phyloP scores from a whole-genome alignment of 2,888 invertebrate species.

The Drosophila setosimentum region DNA sequence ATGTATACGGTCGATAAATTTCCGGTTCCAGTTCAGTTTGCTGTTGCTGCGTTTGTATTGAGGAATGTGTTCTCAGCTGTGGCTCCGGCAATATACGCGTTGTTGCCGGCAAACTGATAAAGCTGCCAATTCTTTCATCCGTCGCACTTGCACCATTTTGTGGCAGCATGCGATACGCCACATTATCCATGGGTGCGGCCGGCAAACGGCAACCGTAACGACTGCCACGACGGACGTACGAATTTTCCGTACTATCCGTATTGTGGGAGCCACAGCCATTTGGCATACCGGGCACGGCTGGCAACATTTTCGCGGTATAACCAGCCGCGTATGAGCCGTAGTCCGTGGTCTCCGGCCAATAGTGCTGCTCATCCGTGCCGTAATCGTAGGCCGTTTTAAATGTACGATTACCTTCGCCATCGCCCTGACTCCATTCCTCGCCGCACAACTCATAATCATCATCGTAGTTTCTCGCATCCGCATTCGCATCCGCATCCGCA shows the following conservation, averaged over 20 bases:
- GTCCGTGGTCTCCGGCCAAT: neutral
- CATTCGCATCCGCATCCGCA: neutral
- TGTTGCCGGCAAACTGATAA: constrained; percentile 84
- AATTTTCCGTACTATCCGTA: neutral
- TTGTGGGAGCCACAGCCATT: constrained; percentile 20
- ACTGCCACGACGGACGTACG: constrained; percentile 60
- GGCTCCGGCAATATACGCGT: constrained; percentile 72
- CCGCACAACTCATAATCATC: constrained; percentile 13
- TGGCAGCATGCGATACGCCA: constrained; percentile 69
- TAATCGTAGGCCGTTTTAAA: neutral
- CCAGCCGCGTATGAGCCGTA: neutral
- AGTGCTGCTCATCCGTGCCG: neutral
- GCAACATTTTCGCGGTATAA: neutral
- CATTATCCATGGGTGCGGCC: constrained; percentile 65
- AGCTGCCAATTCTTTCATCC: constrained; percentile 89
- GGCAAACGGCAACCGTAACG: constrained; percentile 74
- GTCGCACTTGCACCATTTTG: constrained; percentile 57
- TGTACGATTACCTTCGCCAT: constrained; percentile 2
- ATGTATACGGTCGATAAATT: constrained; percentile 75
- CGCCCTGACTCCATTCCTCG: constrained; percentile 23
- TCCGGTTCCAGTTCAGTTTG: neutral
- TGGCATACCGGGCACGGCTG: neutral
- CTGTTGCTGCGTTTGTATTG: constrained; percentile 41
- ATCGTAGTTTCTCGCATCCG: constrained; percentile 41
- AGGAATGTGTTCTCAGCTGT: constrained; percentile 42